Evolutionary conservation across 2,797 vertebrate genomes (phyloP).

Genomic region (Moxostoma hubbsi): DNA sequence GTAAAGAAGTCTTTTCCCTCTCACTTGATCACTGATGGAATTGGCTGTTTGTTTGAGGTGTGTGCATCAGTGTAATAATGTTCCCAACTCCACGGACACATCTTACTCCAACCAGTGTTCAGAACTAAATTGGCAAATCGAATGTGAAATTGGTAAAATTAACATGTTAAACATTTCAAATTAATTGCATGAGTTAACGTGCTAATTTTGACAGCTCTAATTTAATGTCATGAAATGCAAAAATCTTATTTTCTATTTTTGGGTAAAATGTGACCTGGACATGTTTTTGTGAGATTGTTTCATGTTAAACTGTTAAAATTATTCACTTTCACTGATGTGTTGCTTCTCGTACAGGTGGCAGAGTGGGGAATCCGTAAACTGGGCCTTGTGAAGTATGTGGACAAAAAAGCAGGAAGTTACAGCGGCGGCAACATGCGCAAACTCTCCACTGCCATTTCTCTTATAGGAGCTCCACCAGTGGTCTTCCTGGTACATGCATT

Average conservation of each 20-base stretch:
- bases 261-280: background rate
- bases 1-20: too few relatives aligned
- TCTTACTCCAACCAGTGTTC: too few relatives aligned
- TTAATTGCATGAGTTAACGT: too few relatives aligned
- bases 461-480: constrained; percentile 93
- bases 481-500: constrained; percentile 88
- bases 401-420: constrained; percentile 91
- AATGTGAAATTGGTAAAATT: too few relatives aligned
- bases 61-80: too few relatives aligned
- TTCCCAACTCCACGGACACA: too few relatives aligned
- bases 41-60: too few relatives aligned
- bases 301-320: background rate
- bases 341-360: constrained; percentile 74
- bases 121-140: too few relatives aligned
- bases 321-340: background rate
- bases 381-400: constrained; percentile 89
- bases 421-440: constrained; percentile 96
- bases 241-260: background rate
- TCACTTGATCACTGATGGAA: too few relatives aligned
- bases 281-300: background rate
- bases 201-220: too few relatives aligned
- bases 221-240: too few relatives aligned
- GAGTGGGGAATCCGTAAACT: constrained; percentile 95
- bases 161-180: too few relatives aligned
- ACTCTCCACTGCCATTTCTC: constrained; percentile 93